Base-by-base conservation (phyloP, 2,113 vertebrate species). In the Clupea harengus region DNA sequence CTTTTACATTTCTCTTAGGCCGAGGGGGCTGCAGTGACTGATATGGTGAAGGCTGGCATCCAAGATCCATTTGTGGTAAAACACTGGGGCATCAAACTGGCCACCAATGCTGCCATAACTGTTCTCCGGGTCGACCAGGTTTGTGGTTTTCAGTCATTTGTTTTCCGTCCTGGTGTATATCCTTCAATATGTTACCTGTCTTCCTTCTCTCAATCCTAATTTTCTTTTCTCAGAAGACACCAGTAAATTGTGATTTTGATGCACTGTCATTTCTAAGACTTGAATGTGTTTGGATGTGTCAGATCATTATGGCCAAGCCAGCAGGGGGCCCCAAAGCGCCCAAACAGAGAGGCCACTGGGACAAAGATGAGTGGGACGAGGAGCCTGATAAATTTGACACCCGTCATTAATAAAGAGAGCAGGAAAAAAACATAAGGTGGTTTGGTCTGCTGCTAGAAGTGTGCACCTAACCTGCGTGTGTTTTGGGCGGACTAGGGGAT, bases 61-160 rank as follows among this genome's bases (percentile, higher is more conserved):
- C 39, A 99, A 72, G 98, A 99, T 18, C 97, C 98, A 0, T 98
- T 96, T 85, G 93, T 99, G 90, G 98, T 97, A 84, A 99, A 99
- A 93, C 88, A 94, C 88, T 99, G 97, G 98, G 97, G 96, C 87
- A 97, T 99, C 92, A 99, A 97, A 90, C 90, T 99, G 92, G 98
- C 98, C 75, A 98, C 97, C 83, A 98, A 99, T 15, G 96, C 98
- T 81, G 97, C 98, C 45, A 93, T 99, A 86, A 99, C 98, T 72
- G 96, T 99, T 1, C 95, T 99, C 45, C 92, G 97, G 85, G 98
- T 99, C 45, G 98, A 99, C 91, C 98, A 99, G 96, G 98, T 99
- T 1, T 44, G 28, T 78, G 72, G 13, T 18, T 44, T 44, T 17
- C 32, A 78, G 4, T 39, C 10, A 2, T 25, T 11, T 25, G 8